Percentiles rank a stretch among this genome's conserved stretches.
phyloP scores from a whole-genome alignment of 2,888 invertebrate species.

The Gibbula magus region DNA sequence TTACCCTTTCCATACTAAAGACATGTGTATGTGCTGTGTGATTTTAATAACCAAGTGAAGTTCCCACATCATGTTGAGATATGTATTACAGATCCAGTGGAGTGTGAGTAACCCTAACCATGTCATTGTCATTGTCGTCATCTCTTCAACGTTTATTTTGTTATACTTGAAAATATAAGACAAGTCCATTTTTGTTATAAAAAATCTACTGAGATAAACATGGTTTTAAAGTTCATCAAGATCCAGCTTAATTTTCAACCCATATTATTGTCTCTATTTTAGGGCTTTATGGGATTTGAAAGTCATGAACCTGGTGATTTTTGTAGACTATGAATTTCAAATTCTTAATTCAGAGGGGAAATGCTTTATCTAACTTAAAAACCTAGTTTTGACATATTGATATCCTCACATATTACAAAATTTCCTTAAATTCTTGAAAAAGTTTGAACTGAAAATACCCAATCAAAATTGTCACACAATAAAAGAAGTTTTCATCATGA shows the following conservation, averaged over 20 bases:
- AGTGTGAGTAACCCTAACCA: conserved; percentile 18
- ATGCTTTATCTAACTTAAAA: background rate
- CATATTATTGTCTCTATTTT: background rate
- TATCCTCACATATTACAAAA: background rate
- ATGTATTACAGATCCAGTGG: conserved; percentile 20
- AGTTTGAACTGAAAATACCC: no score
- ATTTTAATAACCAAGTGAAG: background rate
- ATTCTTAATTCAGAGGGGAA: background rate
- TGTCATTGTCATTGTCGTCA: no score
- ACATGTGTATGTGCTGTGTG: background rate
- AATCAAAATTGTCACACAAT: no score
- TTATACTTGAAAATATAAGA: no score
- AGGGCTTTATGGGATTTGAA: background rate
- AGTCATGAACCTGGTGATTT: background rate
- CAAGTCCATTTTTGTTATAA: no score
- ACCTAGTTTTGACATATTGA: background rate
- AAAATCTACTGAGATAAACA: no score
- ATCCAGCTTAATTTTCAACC: background rate
- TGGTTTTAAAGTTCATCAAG: no score
- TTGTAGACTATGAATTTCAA: background rate
- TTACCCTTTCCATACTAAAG: no score
- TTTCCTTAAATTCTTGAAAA: background rate
- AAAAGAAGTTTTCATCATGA: no score
- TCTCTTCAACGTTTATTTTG: no score
- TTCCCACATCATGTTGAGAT: background rate